Evolutionary conservation across 2,113 vertebrate genomes (phyloP).

Genomic region (Nothocercus julius): DNA sequence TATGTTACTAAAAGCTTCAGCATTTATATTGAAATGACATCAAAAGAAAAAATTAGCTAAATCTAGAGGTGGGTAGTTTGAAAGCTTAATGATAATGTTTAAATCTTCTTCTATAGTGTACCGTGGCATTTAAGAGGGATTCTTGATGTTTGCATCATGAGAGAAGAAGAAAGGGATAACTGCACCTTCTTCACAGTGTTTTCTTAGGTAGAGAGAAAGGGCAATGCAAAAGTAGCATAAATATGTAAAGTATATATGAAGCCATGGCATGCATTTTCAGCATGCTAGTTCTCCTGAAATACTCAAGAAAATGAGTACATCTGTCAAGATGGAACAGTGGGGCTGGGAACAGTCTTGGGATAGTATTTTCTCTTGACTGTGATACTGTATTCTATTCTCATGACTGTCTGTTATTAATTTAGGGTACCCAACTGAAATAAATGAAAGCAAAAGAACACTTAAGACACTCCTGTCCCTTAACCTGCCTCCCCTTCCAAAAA

Average conservation of each 20-base stretch:
- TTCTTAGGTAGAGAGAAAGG: not conserved
- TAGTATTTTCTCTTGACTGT: not conserved
- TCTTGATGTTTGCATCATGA: not conserved
- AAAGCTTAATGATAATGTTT: conserved; percentile 38
- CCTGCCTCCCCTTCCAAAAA: not conserved
- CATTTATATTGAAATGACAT: conserved; percentile 75
- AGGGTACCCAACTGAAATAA: not conserved
- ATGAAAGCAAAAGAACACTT: not conserved
- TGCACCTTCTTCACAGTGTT: not conserved
- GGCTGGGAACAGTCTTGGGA: not conserved
- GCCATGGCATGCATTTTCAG: not conserved
- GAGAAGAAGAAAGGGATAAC: not conserved
- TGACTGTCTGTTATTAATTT: not conserved
- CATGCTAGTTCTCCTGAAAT: not conserved
- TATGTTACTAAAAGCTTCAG: conserved; percentile 70
- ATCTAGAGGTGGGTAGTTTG: conserved; percentile 23
- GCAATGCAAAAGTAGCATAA: not conserved
- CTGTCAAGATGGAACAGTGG: not conserved
- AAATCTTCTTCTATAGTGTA: not conserved
- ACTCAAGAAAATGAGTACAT: not conserved
- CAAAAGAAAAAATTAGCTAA: conserved; percentile 30
- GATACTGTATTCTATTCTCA: not conserved
- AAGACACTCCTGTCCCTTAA: not conserved
- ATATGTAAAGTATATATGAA: not conserved
- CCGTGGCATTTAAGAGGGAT: not conserved